Percentiles rank a stretch among this genome's conserved stretches.
Evolutionary conservation across 2,113 vertebrate species (phyloP).

Genomic region (Nycticebus coucang): DNA sequence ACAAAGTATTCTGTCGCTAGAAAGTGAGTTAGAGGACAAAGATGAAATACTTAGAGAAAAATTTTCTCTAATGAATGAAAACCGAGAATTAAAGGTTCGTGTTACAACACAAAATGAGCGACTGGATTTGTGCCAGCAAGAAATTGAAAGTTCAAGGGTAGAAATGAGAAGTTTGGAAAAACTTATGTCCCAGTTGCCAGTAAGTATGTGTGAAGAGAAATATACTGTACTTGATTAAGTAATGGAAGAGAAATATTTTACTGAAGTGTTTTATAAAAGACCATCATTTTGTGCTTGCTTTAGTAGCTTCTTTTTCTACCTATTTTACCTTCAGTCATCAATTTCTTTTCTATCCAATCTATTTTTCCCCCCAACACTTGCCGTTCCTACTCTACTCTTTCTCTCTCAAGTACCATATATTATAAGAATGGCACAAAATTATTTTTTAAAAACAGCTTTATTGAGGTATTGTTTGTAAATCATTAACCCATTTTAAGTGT

Average conservation of each 20-base stretch:
- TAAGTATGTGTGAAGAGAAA: constrained; percentile 78
- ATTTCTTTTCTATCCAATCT: neutral
- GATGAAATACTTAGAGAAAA: constrained; percentile 82
- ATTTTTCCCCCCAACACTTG: neutral
- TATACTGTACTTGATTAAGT: neutral
- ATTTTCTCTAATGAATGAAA: constrained; percentile 85
- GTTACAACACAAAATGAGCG: constrained; percentile 85
- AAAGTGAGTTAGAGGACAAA: constrained; percentile 87
- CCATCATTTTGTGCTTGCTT: neutral
- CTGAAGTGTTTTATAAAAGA: neutral
- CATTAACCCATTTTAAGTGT: constrained; percentile 14
- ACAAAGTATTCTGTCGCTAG: constrained; percentile 84
- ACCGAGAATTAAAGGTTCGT: constrained; percentile 86
- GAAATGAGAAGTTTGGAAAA: constrained; percentile 90
- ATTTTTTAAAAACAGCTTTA: constrained; percentile 17
- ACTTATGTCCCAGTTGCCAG: constrained; percentile 86
- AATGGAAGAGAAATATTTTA: constrained; percentile 41
- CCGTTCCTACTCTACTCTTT: neutral
- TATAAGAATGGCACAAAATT: neutral
- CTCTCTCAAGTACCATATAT: neutral
- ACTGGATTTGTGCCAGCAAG: constrained; percentile 85
- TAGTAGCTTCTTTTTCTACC: neutral
- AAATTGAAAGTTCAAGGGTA: constrained; percentile 87
- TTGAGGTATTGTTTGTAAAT: constrained; percentile 15
- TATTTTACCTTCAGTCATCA: neutral